These are phyloP conservation scores for Saimiri boliviensis DNA, from an alignment of 2,113 vertebrate genomes.

Conservation along the genomic window DNA sequence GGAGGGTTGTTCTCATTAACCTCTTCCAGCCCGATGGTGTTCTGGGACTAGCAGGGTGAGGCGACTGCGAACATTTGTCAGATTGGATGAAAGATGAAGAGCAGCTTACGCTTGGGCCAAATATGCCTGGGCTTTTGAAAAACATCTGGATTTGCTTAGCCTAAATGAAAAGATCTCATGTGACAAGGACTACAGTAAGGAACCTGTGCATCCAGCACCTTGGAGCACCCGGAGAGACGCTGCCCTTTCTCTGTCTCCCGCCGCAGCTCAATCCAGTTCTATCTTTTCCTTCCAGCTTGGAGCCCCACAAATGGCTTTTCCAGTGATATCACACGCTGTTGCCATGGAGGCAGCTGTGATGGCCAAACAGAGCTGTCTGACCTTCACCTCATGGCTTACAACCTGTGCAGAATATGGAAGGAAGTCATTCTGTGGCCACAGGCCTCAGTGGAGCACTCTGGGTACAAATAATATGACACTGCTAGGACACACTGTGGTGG, in stretches of 20 bases:
- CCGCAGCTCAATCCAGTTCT: neutral
- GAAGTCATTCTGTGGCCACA: constrained; percentile 22
- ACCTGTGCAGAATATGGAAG: neutral
- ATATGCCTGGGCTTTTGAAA: neutral
- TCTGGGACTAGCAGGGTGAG: neutral
- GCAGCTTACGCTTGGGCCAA: neutral
- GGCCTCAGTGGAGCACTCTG: neutral
- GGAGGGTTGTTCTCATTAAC: constrained; percentile 9
- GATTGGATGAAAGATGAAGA: constrained; percentile 19
- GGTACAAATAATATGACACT: neutral
- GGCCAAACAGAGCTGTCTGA: constrained; percentile 53
- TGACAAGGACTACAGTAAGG: neutral
- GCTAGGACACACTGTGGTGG: neutral
- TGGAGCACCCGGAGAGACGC: neutral
- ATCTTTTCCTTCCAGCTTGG: neutral
- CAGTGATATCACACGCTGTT: constrained; percentile 59
- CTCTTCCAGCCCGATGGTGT: neutral
- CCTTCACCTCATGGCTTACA: neutral
- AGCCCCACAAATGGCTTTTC: constrained; percentile 15
- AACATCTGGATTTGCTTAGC: constrained; percentile 57
- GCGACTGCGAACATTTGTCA: neutral
- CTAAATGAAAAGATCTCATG: neutral
- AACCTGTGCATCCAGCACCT: neutral
- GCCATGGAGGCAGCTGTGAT: constrained; percentile 58
- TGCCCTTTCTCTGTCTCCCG: neutral